A percentile compares a stretch with the other conserved stretches of the same genome.
phyloP scores from a whole-genome alignment of 2,113 vertebrate species.

The Brachypodius melanocephalos region DNA sequence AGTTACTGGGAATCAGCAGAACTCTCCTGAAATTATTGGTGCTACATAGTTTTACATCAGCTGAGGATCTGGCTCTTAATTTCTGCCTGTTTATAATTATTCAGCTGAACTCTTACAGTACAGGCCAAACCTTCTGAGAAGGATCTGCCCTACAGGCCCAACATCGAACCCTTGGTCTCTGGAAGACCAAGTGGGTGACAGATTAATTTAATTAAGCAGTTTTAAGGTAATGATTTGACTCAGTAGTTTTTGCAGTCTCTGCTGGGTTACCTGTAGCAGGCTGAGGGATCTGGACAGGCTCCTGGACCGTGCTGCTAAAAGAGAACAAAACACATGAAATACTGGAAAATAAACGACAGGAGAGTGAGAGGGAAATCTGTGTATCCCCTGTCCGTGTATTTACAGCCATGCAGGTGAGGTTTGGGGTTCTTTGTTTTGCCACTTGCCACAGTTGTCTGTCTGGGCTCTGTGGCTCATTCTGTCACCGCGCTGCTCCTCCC shows the following conservation, averaged over 20 bases:
- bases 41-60: neutral
- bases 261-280: neutral
- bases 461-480: neutral
- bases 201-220: neutral
- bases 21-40: slow-evolving; percentile 32
- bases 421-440: neutral
- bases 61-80: neutral
- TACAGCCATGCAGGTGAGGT: neutral
- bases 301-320: neutral
- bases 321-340: neutral
- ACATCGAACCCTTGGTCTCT: neutral
- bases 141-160: neutral
- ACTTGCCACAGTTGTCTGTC: neutral
- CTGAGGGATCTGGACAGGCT: neutral
- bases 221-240: neutral
- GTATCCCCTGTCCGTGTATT: neutral
- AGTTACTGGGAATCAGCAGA: slow-evolving; percentile 21
- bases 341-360: neutral
- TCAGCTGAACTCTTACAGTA: neutral
- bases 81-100: neutral
- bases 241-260: neutral
- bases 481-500: neutral
- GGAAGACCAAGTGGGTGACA: neutral
- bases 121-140: neutral
- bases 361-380: neutral